Evolutionary conservation across 2,888 invertebrate genomes (phyloP), one percentile per base, ranked within the genome.

Genomic region (Ornithoptera priamus): DNA sequence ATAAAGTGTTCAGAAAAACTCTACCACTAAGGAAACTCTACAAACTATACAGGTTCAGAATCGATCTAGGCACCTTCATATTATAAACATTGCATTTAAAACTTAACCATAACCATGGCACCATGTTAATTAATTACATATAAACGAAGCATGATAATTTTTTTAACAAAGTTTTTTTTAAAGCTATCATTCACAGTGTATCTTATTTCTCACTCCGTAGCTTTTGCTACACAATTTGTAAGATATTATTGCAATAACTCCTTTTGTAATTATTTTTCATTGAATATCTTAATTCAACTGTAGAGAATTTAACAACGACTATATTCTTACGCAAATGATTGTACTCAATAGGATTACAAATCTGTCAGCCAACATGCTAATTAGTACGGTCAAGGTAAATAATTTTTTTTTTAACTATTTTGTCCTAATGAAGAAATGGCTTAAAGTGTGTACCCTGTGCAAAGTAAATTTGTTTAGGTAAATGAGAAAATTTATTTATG

Each of bases 341-440:
- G 50, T 50, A 50, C 50, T 50, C 50, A 50, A 50, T 50, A 50
- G 18, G 50, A 50, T 50, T 50, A 50, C 50, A 15, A 50, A 50
- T 50, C 50, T 50, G 50, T 50, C 50, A 50, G 50, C 50, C 50
- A 50, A 50, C 50, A 50, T 50, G 50, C 50, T 50, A 50, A 50
- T 50, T 50, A 50, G 50, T 17, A 15, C 17, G 17, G 50, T 18
- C 50, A 50, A 50, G 50, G 50, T 50, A 50, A 50, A 17, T 50
- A 17, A 15, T 15, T 50, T 50, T 50, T 50, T 17, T 18, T 18
- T 17, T 50, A 15, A 17, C 5, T 4, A 15, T 50, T 50, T 50
- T 4, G 50, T 0, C 50, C 17, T 50, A 50, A 50, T 50, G 50
- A 22, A 50, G 50, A 50, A 50, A 50, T 50, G 12, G 50, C 50